Conservation (phyloP, 2,113 vertebrate genomes). For the Scomber scombrus region DNA sequence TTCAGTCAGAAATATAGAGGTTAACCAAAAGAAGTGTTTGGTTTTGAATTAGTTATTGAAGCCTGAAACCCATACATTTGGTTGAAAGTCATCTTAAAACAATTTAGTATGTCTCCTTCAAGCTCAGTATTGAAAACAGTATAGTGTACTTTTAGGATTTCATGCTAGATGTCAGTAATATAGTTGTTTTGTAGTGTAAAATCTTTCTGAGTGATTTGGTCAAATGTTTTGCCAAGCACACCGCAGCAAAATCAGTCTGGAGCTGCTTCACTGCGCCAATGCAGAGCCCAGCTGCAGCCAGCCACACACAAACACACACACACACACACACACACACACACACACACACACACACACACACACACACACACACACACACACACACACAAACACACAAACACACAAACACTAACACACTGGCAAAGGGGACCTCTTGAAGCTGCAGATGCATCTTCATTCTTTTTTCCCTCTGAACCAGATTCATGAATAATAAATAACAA, state of each 20-base stretch:
- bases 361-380: slow-evolving; percentile 10
- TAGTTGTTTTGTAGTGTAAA: background rate
- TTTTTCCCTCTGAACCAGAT: slow-evolving; percentile 41
- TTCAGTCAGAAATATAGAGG: background rate
- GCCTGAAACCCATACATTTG: background rate
- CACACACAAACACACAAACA: background rate
- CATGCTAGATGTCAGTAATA: background rate
- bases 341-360: background rate
- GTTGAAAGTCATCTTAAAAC: background rate
- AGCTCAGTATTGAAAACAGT: too few species aligned
- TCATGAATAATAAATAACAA: slow-evolving; percentile 75
- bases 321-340: background rate
- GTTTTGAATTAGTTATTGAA: background rate
- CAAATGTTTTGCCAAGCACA: background rate
- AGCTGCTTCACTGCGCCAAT: slow-evolving; percentile 32
- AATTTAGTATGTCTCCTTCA: too few species aligned
- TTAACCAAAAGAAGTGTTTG: background rate
- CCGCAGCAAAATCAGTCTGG: slow-evolving; percentile 16
- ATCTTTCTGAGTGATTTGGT: background rate
- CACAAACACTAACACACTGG: background rate
- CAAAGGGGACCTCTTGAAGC: slow-evolving; percentile 42
- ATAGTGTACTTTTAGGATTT: background rate
- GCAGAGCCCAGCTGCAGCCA: slow-evolving; percentile 20
- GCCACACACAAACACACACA: slow-evolving; percentile 15
- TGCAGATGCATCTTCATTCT: slow-evolving; percentile 58